A percentile compares a stretch with the other conserved stretches of the same genome.
These are phyloP conservation scores for Saccostrea glomerata DNA, from an alignment of 1,140 invertebrate genomes.

Conservation along the genomic window DNA sequence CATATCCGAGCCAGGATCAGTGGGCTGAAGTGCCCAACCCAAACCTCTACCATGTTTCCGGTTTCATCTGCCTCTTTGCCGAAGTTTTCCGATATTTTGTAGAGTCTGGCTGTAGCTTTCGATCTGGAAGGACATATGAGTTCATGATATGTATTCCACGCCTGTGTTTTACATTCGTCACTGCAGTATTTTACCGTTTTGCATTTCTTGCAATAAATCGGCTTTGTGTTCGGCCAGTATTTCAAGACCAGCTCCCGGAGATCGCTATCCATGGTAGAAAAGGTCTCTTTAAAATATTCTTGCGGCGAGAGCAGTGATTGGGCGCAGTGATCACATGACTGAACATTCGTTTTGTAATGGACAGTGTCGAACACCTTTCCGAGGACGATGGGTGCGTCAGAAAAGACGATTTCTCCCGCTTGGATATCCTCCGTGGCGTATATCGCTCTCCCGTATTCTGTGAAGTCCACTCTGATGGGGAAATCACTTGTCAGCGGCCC, in stretches of 20 bases:
- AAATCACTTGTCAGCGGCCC: slow-evolving; percentile 69
- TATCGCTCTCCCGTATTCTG: slow-evolving; percentile 69
- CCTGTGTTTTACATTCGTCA: slow-evolving; percentile 62
- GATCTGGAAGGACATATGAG: slow-evolving; percentile 71
- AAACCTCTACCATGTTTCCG: slow-evolving; percentile 62
- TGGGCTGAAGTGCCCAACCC: slow-evolving; percentile 71
- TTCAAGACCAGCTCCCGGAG: slow-evolving; percentile 60
- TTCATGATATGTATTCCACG: slow-evolving; percentile 70
- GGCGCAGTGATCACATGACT: slow-evolving; percentile 70
- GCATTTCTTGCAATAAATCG: slow-evolving; percentile 65
- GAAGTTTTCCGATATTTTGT: slow-evolving; percentile 67
- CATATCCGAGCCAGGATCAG: slow-evolving; percentile 71
- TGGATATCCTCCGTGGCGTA: slow-evolving; percentile 66
- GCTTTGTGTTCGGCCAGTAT: slow-evolving; percentile 67
- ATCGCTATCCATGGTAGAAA: slow-evolving; percentile 46
- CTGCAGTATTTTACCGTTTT: slow-evolving; percentile 70
- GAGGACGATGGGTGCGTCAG: slow-evolving; percentile 67
- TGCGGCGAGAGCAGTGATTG: slow-evolving; percentile 65
- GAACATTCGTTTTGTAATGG: slow-evolving; percentile 44
- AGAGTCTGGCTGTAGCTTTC: slow-evolving; percentile 62
- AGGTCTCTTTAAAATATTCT: slow-evolving; percentile 68
- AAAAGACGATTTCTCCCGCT: slow-evolving; percentile 63
- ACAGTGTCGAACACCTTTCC: slow-evolving; percentile 57
- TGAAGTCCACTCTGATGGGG: slow-evolving; percentile 70
- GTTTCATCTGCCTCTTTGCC: slow-evolving; percentile 61